These are phyloP conservation scores for Bergia sp. DNA, from an alignment of 92 coral and sea anemone species.

Conservation along the genomic window DNA sequence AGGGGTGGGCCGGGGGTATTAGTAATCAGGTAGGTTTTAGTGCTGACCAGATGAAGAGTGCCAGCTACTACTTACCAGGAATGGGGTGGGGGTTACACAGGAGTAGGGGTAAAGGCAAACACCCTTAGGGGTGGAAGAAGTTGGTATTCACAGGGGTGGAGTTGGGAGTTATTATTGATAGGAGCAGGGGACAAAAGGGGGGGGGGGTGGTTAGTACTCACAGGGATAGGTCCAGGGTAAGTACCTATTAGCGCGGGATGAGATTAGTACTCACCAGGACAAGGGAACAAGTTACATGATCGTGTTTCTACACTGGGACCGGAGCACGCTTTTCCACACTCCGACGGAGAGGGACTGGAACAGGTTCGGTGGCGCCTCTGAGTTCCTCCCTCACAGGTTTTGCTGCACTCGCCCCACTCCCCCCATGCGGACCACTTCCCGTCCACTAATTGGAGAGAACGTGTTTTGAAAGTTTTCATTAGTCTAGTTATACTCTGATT, in stretches of 20 bases:
- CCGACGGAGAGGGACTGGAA: neutral
- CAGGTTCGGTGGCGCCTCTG: neutral
- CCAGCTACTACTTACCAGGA: too few species aligned
- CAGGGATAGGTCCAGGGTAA: too few species aligned
- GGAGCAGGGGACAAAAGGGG: too few species aligned
- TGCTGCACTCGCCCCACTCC: neutral
- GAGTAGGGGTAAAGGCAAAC: too few species aligned
- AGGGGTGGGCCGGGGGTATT: too few species aligned
- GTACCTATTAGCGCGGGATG: too few species aligned
- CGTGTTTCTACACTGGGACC: neutral
- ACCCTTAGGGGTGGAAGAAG: neutral
- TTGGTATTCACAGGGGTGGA: neutral
- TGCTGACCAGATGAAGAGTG: too few species aligned
- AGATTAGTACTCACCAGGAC: neutral
- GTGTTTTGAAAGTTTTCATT: neutral
- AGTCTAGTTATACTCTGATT: neutral
- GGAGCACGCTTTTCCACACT: neutral
- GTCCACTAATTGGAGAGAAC: neutral
- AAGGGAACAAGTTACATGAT: neutral
- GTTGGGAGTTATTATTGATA: neutral
- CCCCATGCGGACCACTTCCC: neutral
- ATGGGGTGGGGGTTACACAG: too few species aligned
- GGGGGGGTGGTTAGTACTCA: neutral
- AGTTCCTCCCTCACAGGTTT: slow-evolving; percentile 2
- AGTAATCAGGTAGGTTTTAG: too few species aligned